These are phyloP conservation scores for Oryzias melastigma DNA, from an alignment of 2,113 vertebrate species.

Conservation along the genomic window DNA sequence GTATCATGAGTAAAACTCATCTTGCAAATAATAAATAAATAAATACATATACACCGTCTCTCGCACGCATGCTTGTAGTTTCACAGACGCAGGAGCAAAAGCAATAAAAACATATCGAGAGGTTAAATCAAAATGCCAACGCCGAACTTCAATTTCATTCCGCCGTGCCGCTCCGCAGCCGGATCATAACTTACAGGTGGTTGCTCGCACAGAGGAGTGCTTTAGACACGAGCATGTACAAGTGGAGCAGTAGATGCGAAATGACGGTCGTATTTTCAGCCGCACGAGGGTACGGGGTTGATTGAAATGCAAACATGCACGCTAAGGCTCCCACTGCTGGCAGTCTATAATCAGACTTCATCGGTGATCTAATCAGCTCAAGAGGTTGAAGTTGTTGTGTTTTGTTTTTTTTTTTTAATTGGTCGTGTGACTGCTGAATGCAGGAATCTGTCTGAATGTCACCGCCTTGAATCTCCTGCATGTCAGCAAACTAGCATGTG, in stretches of 20 bases:
- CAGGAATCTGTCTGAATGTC: constrained; percentile 10
- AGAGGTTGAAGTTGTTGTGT: constrained; percentile 4
- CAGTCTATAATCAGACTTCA: constrained; percentile 27
- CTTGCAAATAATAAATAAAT: background rate
- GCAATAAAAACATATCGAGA: constrained; percentile 23
- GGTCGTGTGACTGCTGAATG: constrained; percentile 4
- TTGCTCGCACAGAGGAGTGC: constrained; percentile 26
- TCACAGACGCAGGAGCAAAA: background rate
- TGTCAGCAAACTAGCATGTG: background rate
- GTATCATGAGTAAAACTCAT: constrained; percentile 10
- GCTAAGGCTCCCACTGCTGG: constrained; percentile 20
- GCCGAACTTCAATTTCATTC: constrained; percentile 58
- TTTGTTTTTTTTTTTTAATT: constrained; percentile 9
- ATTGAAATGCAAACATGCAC: constrained; percentile 23
- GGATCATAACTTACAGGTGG: constrained; percentile 44
- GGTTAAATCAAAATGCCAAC: constrained; percentile 47
- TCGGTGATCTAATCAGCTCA: constrained; percentile 27
- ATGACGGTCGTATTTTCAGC: constrained; percentile 3
- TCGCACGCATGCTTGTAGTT: background rate
- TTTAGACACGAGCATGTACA: constrained; percentile 9
- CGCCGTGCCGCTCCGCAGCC: constrained; percentile 11
- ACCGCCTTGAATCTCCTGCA: background rate
- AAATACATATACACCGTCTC: constrained; percentile 1
- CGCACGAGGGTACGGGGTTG: constrained; percentile 8
- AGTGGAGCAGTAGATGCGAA: constrained; percentile 27